Base-by-base conservation (phyloP, 2,888 invertebrate genomes). In the Camptogramma bilineatum region DNA sequence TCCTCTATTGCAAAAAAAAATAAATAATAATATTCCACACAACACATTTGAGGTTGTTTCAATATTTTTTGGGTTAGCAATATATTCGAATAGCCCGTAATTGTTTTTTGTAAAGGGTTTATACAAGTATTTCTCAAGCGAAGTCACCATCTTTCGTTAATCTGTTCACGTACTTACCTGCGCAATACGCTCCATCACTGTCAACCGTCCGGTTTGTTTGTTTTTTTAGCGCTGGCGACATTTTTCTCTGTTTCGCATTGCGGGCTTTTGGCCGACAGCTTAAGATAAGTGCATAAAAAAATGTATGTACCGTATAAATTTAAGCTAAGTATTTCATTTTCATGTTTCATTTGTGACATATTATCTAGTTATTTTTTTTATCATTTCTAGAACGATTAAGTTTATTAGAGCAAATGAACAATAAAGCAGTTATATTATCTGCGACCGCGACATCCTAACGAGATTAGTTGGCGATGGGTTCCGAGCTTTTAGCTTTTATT, bases 161-260 rank as follows among this genome's bases (percentile, higher is more conserved):
- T 68, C 60, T 56, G 47, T 47, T 62, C 68, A 65, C 63, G 64
- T 62, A 54, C 13, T 39, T 39, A 39, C 64, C 60, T 52, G 52
- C 24, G 58, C 61, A 63, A 55, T 52, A 54, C 65, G 31, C 58
- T 67, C 65, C 50, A 56, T 70, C 70, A 68, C 57, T 66, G 70
- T 66, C 70, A 57, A 58, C 55, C 24, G 51, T 61, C 58, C 48
- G 48, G 59, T 65, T 67, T 54, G 54, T 53, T 56, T 51, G 34
- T 64, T 60, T 65, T 62, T 57, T 57, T 10, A 39, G 21, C 19
- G 28, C 16, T 62, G 44, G 52, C 31, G 58, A 62, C 46, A 21
- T 63, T 62, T 67, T 66, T 64, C 56, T 64, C 52, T n/a, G 39
- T 66, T 66, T 70, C 68, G 70, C 67, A 68, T 57, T 68, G 68